phyloP scores from a whole-genome alignment of 2,888 invertebrate genomes.

The Panopea generosa region DNA sequence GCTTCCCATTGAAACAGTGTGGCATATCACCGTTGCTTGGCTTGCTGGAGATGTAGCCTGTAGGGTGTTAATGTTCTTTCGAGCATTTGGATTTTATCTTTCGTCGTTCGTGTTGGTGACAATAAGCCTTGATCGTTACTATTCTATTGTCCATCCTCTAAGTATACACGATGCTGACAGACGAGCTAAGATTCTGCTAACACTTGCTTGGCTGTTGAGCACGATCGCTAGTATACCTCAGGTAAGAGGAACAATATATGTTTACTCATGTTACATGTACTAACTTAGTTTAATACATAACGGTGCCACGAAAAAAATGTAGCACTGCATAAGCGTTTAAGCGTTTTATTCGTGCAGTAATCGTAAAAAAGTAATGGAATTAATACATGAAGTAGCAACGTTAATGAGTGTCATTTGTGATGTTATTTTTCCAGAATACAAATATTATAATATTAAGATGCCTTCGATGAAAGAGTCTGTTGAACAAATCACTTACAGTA shows the following conservation, averaged over 20 bases:
- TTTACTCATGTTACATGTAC: too few relatives aligned
- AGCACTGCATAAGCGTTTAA: too few relatives aligned
- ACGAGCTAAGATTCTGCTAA: constrained; percentile 75
- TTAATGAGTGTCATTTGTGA: too few relatives aligned
- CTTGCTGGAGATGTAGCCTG: constrained; percentile 91
- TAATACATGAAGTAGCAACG: too few relatives aligned
- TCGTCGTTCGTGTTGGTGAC: constrained; percentile 91
- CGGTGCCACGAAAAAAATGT: too few relatives aligned
- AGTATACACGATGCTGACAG: constrained; percentile 76
- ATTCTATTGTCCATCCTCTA: constrained; percentile 77
- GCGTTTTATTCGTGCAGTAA: too few relatives aligned
- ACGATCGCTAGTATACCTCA: constrained; percentile 76
- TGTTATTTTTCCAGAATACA: too few relatives aligned
- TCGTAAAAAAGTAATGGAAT: too few relatives aligned
- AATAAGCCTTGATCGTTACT: constrained; percentile 87
- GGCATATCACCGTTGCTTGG: constrained; percentile 92
- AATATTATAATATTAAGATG: too few relatives aligned
- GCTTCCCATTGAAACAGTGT: constrained; percentile 89
- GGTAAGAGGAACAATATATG: constrained; percentile 55
- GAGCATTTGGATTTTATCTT: constrained; percentile 92
- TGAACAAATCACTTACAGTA: too few relatives aligned
- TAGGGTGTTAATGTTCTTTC: constrained; percentile 90
- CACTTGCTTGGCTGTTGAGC: constrained; percentile 75
- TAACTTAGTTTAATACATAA: too few relatives aligned
- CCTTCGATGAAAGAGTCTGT: too few relatives aligned